Evolutionary conservation across 2,888 invertebrate genomes (phyloP), one percentile per base, ranked within the genome.

Genomic region (Thymelicus lineola): DNA sequence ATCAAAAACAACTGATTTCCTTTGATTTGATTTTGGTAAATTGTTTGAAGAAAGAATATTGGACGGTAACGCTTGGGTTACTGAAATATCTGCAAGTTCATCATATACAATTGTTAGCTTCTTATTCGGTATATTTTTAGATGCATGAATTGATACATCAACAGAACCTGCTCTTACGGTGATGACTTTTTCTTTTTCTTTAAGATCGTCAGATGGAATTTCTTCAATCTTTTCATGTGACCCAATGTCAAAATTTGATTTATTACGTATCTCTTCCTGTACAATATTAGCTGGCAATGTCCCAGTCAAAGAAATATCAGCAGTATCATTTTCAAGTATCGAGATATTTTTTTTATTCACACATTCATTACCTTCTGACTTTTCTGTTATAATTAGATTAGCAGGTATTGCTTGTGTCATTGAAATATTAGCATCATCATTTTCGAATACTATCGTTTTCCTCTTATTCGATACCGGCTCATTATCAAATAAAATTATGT

Each of bases 21-120:
- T 50, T 45, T 20, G 28, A 12, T n/a, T n/a, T 42, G 53, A 7
- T 42, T 59, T 48, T n/a, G 38, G 78, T 77, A 0, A 78, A 10
- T 3, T 17, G 50, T 17, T 15, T 50, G 60, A 62, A 20, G 71
- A 69, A 42, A 74, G 15, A 59, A 78, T 71, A 15, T 75, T 75
- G 0, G 46, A 64, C 15, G 77, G 73, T 7, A 82, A 65, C 0
- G 75, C 77, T 75, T 78, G 76, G 1, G 81, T 80, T 7, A 80
- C 74, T 14, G 85, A 82, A 7, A 85, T 71, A 42, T 84, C 73
- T 0, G 70, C 73, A 36, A 65, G 65, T 14, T 77, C 71, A 38
- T 73, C 68, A 17, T 57, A 68, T 53, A 62, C 35, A 46, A 68
- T 68, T 14, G 68, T 68, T 1, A 57, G 9, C 0, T 35, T 45